Evolutionary conservation across 2,888 invertebrate genomes (phyloP).

Genomic region (Sinodicranocentrus sp.): DNA sequence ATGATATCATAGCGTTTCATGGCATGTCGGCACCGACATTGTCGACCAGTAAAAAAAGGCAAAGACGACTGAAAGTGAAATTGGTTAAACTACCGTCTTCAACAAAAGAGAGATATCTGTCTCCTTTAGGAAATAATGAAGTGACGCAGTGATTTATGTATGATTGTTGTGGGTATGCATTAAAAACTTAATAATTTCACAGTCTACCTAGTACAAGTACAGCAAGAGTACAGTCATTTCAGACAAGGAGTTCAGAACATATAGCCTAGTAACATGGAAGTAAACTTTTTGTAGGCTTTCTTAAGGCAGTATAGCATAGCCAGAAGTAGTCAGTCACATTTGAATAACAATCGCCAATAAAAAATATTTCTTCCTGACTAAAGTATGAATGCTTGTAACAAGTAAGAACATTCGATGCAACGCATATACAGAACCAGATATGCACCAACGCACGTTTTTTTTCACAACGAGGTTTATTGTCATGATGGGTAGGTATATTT

Average conservation of each 20-base stretch:
- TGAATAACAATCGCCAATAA: constrained; percentile 50
- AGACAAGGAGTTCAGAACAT: not conserved
- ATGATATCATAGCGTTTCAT: not conserved
- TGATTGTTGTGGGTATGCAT: constrained; percentile 8
- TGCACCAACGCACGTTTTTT: no score
- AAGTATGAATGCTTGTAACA: constrained; percentile 33
- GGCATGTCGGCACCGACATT: constrained; percentile 39
- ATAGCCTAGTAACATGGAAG: constrained; percentile 55
- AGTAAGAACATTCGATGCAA: constrained; percentile 18
- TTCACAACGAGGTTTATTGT: no score
- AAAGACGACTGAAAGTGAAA: constrained; percentile 61
- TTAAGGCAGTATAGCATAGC: constrained; percentile 37
- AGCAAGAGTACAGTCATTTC: not conserved
- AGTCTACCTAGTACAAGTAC: not conserved
- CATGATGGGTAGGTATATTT: no score
- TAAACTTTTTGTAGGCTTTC: constrained; percentile 31
- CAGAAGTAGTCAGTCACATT: constrained; percentile 16
- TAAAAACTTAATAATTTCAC: constrained; percentile 1
- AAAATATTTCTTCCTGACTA: constrained; percentile 62
- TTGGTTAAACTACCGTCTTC: constrained; percentile 35
- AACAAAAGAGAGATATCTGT: constrained; percentile 28
- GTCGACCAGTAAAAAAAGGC: constrained; percentile 32
- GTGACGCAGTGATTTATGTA: constrained; percentile 48
- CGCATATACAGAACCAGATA: not conserved
- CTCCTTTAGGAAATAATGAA: constrained; percentile 47